A percentile compares a stretch with the other conserved stretches of the same genome.
Evolutionary conservation across 2,797 vertebrate genomes (phyloP).

Genomic region (Heterohyrax brucei): DNA sequence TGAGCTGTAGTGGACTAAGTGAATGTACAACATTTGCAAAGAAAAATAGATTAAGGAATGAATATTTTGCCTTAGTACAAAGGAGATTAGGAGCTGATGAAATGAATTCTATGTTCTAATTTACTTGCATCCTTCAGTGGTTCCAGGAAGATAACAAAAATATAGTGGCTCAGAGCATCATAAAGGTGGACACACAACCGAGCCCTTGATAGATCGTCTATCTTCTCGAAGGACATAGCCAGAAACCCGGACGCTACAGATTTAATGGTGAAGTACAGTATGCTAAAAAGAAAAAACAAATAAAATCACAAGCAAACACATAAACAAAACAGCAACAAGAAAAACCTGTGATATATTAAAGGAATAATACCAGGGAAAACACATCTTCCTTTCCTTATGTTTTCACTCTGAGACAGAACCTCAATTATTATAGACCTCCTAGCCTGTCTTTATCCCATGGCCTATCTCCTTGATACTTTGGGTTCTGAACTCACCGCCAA

Average conservation of each 20-base stretch:
- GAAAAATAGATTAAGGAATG: background rate
- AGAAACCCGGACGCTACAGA: background rate
- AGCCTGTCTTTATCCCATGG: background rate
- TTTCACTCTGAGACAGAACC: background rate
- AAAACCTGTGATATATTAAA: background rate
- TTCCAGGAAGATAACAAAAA: background rate
- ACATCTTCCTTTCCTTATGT: background rate
- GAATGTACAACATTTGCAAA: background rate
- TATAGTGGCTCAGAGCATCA: background rate
- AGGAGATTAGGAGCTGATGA: background rate
- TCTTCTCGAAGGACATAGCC: background rate
- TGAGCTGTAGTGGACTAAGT: background rate
- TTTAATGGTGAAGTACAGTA: background rate
- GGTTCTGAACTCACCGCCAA: conserved; percentile 3
- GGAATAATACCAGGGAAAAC: background rate
- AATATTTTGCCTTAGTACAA: background rate
- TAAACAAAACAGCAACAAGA: background rate
- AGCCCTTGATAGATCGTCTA: background rate
- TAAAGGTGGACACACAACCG: background rate
- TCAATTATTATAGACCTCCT: background rate
- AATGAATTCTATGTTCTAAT: background rate
- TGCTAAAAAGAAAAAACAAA: background rate
- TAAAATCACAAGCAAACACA: background rate
- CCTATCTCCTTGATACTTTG: background rate
- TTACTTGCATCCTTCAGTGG: background rate